Evolutionary conservation across 2,797 vertebrate genomes (phyloP).

Genomic region (Chrysocyon brachyurus): DNA sequence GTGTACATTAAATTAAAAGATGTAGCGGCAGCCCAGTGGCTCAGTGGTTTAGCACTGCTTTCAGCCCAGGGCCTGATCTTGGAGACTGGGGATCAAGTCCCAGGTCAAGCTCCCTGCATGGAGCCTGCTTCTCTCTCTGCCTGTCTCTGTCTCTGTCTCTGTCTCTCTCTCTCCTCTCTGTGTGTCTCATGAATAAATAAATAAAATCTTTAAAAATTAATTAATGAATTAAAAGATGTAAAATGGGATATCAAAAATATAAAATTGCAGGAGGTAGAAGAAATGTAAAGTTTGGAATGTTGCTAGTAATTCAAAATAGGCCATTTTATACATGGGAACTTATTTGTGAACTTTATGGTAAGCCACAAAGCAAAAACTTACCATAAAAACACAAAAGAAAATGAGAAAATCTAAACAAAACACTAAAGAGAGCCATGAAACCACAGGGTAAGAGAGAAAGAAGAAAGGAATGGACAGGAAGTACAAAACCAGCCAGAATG

Average conservation of each 20-base stretch:
- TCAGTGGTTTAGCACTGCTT: no score
- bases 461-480: not conserved
- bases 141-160: no score
- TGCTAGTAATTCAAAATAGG: not conserved
- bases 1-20: not conserved
- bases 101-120: no score
- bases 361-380: not conserved
- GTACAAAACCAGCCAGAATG: not conserved
- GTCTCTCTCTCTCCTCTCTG: no score
- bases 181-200: no score
- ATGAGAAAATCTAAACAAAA: not conserved
- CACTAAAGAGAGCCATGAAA: not conserved
- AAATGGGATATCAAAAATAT: not conserved
- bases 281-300: not conserved
- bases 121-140: no score
- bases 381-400: not conserved
- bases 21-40: not conserved
- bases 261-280: not conserved
- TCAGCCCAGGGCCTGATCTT: no score
- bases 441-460: not conserved
- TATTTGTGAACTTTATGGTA: not conserved
- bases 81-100: no score
- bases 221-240: not conserved
- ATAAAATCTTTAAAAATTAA: no score
- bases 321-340: not conserved